These are phyloP conservation scores for Siniperca obscura DNA, from an alignment of 2,797 vertebrate genomes.

Conservation along the genomic window DNA sequence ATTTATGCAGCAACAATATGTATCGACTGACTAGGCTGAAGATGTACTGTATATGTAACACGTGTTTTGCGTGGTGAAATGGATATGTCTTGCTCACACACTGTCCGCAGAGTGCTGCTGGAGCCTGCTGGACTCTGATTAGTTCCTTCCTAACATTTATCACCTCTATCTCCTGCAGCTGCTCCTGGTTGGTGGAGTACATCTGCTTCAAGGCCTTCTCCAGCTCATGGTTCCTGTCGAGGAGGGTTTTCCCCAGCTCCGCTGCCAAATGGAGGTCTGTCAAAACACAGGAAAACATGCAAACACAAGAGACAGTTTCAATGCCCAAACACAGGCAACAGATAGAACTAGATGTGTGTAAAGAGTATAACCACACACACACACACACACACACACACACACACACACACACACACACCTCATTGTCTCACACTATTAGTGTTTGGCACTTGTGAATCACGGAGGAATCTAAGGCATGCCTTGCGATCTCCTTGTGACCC, in stretches of 20 bases:
- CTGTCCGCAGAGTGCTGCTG: neutral
- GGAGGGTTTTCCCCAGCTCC: constrained; percentile 93
- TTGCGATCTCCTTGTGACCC: constrained; percentile 44
- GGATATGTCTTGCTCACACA: neutral
- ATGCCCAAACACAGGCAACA: constrained; percentile 46
- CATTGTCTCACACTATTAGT: constrained; percentile 35
- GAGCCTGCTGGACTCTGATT: neutral
- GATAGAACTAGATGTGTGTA: neutral
- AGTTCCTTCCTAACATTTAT: constrained; percentile 39
- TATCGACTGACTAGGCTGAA: neutral
- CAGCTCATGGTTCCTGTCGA: constrained; percentile 95
- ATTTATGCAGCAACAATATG: neutral
- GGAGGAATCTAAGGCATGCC: constrained; percentile 47
- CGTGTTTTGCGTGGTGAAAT: neutral
- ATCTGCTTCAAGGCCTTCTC: constrained; percentile 96
- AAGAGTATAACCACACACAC: constrained; percentile 10
- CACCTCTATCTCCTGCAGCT: constrained; percentile 98
- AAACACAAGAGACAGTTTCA: constrained; percentile 30
- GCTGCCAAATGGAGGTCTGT: constrained; percentile 97
- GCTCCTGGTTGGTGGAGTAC: constrained; percentile 95
- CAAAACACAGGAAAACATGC: constrained; percentile 39
- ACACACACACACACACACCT: constrained; percentile 22
- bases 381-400: constrained; percentile 25
- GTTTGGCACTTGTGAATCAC: constrained; percentile 26
- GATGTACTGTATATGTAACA: neutral